Evolutionary conservation across 2,888 invertebrate species (phyloP), one percentile per base, ranked within the genome.

Genomic region (Elgonia sp.): DNA sequence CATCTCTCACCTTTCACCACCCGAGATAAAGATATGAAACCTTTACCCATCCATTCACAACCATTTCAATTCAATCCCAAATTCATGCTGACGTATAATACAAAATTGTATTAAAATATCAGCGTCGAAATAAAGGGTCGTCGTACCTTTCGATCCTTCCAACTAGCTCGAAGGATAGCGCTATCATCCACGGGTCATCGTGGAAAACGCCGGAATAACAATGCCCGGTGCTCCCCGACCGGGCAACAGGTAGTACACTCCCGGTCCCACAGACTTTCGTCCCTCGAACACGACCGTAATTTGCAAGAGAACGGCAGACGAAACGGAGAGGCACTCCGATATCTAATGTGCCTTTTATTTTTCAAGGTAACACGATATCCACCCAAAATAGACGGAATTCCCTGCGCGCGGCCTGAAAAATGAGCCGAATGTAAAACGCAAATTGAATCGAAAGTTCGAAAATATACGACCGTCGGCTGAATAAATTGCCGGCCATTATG

Each of bases 381-480:
- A 46, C 6, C 81, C 37, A 75, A 84, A 88, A 88, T 83, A 88
- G 88, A 79, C 85, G 83, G 83, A 73, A 88, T 88, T 81, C 85
- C 69, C 63, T 82, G 69, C 72, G 67, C 81, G 77, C 65, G 60
- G 79, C 20, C 75, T 88, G 86, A 88, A 88, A 88, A 88, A 88
- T 86, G 88, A 88, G 88, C 75, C 69, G 80, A 83, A 83, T 88
- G 86, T 88, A 79, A 88, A 88, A 88, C 80, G 88, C 88, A 88
- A 88, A 88, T 88, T 85, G 83, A 88, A 88, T 88, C 83, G 86
- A 88, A 88, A 86, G 73, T 88, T 88, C 80, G 86, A 65, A 83
- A 86, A 84, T 60, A 80, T 80, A 82, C 60, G 67, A 73, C 84
- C 69, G 76, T 65, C 50, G 67, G 40, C 67, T 72, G 86, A 80